Evolutionary conservation across 2,888 invertebrate genomes (phyloP), one percentile per base, ranked within the genome.

Genomic region (Chydorus sphaericus): DNA sequence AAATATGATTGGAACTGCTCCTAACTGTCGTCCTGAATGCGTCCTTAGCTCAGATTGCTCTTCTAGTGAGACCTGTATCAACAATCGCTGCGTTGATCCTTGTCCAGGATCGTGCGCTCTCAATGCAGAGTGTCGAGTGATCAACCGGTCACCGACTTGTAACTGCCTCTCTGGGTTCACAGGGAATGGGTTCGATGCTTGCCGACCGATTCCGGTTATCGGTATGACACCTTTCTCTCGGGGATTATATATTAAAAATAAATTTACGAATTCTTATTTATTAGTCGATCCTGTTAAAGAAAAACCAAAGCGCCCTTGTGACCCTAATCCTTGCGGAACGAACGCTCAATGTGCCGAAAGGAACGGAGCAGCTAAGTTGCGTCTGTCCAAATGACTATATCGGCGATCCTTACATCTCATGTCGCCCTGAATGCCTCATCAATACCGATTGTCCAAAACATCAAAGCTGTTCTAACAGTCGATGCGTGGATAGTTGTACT

Each of bases 11-110:
- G 88, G 87, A 54, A 82, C 79, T 63, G 87, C 88, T 39, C 7
- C 82, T 80, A 65, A 87, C 85, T 88, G 88, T 78, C 77, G 86
- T 61, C 89, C 89, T 2, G 89, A 90, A 72, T 90, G 90, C 68
- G 82, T 88, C 31, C 75, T 86, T 2, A 88, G 85, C 67, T 82
- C 87, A 30, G 87, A 84, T 57, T 85, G 85, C 64, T 64, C 78
- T 6, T 76, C 78, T 60, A 79, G 81, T 65, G 73, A 82, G 62
- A 88, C 90, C 16, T 92, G 91, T 63, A 76, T 88, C 37, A 85
- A 86, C 67, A 83, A 84, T 64, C 84, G 82, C 70, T 92, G 91
- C 67, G 79, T 82, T 10, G 87, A 91, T 72, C 90, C 91, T 36
- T 87, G 88, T 65, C 69, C 79, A 1, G 81, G 85, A n/a, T 90